Percentiles rank a stretch among this genome's conserved stretches.
These are phyloP conservation scores for Rallus crepitans DNA, from an alignment of 2,797 vertebrate genomes.

Conservation along the genomic window DNA sequence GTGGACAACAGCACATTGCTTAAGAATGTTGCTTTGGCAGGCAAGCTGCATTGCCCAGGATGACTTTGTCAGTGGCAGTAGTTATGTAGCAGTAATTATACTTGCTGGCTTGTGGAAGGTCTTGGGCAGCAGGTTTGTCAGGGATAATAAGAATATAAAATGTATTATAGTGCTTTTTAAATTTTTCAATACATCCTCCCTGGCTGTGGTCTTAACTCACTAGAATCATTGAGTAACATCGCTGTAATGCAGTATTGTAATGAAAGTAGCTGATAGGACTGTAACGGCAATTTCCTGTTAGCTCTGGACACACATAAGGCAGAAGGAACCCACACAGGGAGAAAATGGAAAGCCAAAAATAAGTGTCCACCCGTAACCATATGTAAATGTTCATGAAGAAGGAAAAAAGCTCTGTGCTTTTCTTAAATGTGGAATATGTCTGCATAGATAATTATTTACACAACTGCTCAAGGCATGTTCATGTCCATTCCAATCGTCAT, in stretches of 20 bases:
- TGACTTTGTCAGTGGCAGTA: not conserved
- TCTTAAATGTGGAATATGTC: not conserved
- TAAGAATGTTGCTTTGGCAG: not conserved
- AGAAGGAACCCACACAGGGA: not conserved
- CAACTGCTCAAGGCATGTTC: not conserved
- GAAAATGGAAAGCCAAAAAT: not conserved
- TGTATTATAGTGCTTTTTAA: not conserved
- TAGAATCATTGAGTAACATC: not conserved
- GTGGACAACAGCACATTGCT: not conserved
- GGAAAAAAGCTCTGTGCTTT: not conserved
- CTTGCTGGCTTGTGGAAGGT: not conserved
- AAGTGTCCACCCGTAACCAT: not conserved
- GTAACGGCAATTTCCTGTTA: not conserved
- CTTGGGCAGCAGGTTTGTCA: not conserved
- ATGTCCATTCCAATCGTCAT: rapidly evolving
- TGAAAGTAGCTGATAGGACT: not conserved
- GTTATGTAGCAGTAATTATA: not conserved
- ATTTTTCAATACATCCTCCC: not conserved
- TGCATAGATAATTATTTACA: not conserved
- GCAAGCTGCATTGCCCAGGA: not conserved
- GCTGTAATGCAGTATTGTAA: not conserved
- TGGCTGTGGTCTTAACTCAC: not conserved
- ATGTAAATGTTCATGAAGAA: not conserved
- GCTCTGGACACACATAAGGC: not conserved
- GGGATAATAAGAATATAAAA: not conserved